Percentiles rank a stretch among this genome's conserved stretches.
Conservation (phyloP, 2,113 vertebrate genomes). For the Festucalex cinctus region DNA sequence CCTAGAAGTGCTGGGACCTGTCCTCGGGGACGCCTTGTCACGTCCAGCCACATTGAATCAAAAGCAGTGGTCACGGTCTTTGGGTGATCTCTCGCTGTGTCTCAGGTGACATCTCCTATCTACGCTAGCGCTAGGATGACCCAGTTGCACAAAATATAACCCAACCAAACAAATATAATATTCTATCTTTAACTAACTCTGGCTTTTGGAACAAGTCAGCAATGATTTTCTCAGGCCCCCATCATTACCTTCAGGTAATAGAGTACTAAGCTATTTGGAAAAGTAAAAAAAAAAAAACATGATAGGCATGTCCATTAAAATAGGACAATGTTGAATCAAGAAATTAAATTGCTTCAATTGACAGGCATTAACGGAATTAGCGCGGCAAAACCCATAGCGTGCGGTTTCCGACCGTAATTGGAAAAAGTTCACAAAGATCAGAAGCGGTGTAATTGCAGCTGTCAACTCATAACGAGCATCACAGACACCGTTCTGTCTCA, state of each 20-base stretch:
- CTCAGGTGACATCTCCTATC: constrained; percentile 67
- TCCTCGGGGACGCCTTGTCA: constrained; percentile 58
- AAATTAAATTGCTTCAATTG: constrained; percentile 57
- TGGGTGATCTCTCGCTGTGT: constrained; percentile 52
- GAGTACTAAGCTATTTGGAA: constrained; percentile 40
- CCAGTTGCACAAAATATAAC: constrained; percentile 23
- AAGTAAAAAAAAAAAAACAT: constrained; percentile 49
- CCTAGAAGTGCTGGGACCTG: constrained; percentile 37
- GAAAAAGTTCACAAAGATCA: constrained; percentile 58
- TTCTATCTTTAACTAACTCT: background rate
- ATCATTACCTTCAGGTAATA: constrained; percentile 50
- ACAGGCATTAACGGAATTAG: constrained; percentile 45
- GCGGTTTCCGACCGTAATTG: constrained; percentile 50
- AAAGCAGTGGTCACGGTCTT: constrained; percentile 43
- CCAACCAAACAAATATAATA: background rate
- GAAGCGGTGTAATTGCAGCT: constrained; percentile 54
- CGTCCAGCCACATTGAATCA: constrained; percentile 73
- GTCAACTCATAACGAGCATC: constrained; percentile 54
- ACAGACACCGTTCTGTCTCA: constrained; percentile 42
- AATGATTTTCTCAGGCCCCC: background rate
- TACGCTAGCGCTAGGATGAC: constrained; percentile 46
- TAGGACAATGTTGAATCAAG: constrained; percentile 46
- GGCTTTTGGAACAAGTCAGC: background rate
- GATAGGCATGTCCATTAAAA: constrained; percentile 71
- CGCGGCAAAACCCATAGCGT: constrained; percentile 32